Evolutionary conservation across 2,113 vertebrate species (phyloP), one percentile per base, ranked within the genome.

Genomic region (Brachionichthys hirsutus): DNA sequence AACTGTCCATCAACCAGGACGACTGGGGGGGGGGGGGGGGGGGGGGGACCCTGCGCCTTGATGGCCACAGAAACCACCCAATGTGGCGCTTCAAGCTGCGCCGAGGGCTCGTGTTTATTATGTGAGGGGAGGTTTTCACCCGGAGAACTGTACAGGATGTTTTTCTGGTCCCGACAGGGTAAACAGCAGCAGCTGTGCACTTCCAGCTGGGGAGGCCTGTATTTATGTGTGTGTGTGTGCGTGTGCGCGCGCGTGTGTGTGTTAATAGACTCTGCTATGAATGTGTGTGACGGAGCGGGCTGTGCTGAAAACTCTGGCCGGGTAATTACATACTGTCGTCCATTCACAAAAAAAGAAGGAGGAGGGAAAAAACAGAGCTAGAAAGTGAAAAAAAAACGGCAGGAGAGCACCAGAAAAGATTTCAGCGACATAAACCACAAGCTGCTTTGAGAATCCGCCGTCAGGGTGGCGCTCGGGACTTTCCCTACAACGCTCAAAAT

Each of bases 151-250:
- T 82, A 91, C 90, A 91, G 90, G 90, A 92, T 91, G 90, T 92
- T 92, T 92, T 91, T 88, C 88, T 89, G 89, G 89, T 89, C 87
- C 68, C 81, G 59, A 79, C 82, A 89, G 89, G 85, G 90, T 92
- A 92, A 92, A 92, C 91, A 92, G 88, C 87, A 90, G 90, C 91
- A 92, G 91, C 90, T 92, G 90, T 87, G 88, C 90, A 87, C 87
- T 85, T 89, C 87, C 89, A 91, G 87, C 89, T 88, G 86, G 77
- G 86, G 83, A 89, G 87, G 84, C 77, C 80, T 89, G 83, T 82
- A 83, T 89, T 88, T 87, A 81, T 75, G 78, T 73, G 77, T 73
- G 81, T 54, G 77, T 66, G 53, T 74, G 38, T 17, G 36, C 44
- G 16, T 44, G 62, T 62, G 45, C 45, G 30, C 46, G 62, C 18